Conservation (phyloP, 2,888 invertebrate genomes). For the Sphaeridia pumilis region DNA sequence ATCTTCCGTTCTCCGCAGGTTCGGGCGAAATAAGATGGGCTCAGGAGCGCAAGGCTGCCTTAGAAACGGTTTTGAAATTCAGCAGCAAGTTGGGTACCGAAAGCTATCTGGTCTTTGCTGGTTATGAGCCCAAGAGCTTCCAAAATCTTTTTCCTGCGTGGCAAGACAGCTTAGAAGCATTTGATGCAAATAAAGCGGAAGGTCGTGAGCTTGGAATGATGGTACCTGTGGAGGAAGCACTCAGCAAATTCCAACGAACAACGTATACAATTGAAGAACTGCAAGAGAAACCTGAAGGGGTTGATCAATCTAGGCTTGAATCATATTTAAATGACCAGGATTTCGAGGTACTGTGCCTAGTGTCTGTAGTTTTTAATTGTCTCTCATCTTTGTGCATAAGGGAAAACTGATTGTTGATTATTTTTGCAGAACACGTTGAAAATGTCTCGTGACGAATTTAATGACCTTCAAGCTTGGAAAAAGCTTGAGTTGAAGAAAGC, state of each 20-base stretch:
- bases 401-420: too few species aligned
- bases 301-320: constrained; percentile 79
- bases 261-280: constrained; percentile 68
- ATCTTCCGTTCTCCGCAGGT: constrained; percentile 47
- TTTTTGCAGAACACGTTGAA: constrained; percentile 54
- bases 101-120: constrained; percentile 68
- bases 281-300: constrained; percentile 74
- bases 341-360: too few species aligned
- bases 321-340: constrained; percentile 65
- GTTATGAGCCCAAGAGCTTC: constrained; percentile 74
- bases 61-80: constrained; percentile 72
- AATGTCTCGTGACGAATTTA: constrained; percentile 72
- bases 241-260: constrained; percentile 60
- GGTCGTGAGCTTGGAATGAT: constrained; percentile 44
- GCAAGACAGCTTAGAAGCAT: constrained; percentile 61
- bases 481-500: constrained; percentile 82
- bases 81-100: constrained; percentile 16
- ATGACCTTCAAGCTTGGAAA: constrained; percentile 76
- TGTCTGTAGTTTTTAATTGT: too few species aligned
- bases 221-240: constrained; percentile 52
- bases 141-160: constrained; percentile 76
- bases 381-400: too few species aligned
- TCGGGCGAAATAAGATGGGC: constrained; percentile 70
- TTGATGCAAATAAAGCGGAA: constrained; percentile 66
- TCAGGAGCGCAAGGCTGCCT: constrained; percentile 66